Evolutionary conservation across 2,113 vertebrate genomes (phyloP), one percentile per base, ranked within the genome.

Genomic region (Tauraco erythrolophus): DNA sequence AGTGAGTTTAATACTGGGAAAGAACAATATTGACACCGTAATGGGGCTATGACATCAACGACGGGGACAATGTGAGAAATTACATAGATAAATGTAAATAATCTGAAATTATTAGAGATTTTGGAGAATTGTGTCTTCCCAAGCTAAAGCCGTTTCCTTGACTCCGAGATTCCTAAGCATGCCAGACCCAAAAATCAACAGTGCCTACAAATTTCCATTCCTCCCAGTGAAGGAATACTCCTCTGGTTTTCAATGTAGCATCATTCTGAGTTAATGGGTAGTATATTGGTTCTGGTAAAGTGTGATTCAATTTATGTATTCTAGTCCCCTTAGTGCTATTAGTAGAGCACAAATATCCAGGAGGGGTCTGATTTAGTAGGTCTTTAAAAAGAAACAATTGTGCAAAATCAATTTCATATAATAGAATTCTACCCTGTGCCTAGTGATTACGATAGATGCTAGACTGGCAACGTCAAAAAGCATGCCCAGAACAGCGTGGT

Each of bases 311-410:
- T 92, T 64, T 78, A n/a, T 48, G 64, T 88, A 46, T 71, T n/a
- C 35, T 41, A 39, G 50, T 60, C 54, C 79, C 21, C 10, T 53
- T 70, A 58, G 14, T 70, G 50, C 85, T 94, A 37, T 77, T 88
- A 86, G 71, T 66, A 86, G 75, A 72, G 58, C 33, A 39, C 37
- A 61, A 35, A 43, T 80, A 81, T 75, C 75, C 54, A 78, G 80
- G 33, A 62, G 37, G 46, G n/a, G 14, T 25, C 37, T 84, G 68
- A 86, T 88, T 70, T 90, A 66, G 41, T 70, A 86, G 18, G 30
- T 90, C 30, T 95, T 89, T 74, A 89, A 87, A 93, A 81, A 41
- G 70, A 62, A 95, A 92, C 41, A 84, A 16, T 51, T 68, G 76
- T 89, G 39, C 30, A 68, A 94, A 92, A 91, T 84, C 51, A 21